Evolutionary conservation across 1,140 invertebrate genomes (phyloP).

Genomic region (Aplysia californica): DNA sequence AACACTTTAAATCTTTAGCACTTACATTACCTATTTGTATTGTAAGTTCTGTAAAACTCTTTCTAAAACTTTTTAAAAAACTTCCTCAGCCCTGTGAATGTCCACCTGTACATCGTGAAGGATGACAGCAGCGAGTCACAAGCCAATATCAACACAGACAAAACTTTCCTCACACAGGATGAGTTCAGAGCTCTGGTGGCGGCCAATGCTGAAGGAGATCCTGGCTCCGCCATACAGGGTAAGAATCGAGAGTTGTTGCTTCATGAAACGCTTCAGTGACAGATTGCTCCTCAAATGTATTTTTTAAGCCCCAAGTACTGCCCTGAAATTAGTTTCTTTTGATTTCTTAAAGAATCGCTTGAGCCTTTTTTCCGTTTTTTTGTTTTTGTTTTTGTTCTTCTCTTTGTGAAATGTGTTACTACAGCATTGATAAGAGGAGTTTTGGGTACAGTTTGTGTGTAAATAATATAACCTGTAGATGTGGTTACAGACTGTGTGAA

Average conservation of each 20-base stretch:
- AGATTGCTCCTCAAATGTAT: background rate
- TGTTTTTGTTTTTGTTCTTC: background rate
- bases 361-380: background rate
- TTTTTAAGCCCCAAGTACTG: background rate
- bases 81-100: constrained; percentile 32
- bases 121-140: constrained; percentile 31
- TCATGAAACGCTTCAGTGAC: background rate
- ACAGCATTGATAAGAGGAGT: too few species aligned
- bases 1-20: too few species aligned
- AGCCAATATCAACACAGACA: constrained; percentile 23
- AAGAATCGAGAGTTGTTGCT: background rate
- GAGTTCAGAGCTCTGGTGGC: constrained; percentile 26
- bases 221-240: constrained; percentile 32
- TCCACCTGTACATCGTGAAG: constrained; percentile 33
- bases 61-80: too few species aligned
- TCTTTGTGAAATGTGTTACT: background rate
- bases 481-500: too few species aligned
- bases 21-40: too few species aligned
- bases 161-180: constrained; percentile 28
- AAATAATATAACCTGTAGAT: too few species aligned
- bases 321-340: background rate
- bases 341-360: too few species aligned
- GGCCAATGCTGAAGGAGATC: constrained; percentile 30
- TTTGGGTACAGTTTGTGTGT: too few species aligned
- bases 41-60: too few species aligned